phyloP scores from a whole-genome alignment of 2,888 invertebrate genomes.

The Diloba caeruleocephala region DNA sequence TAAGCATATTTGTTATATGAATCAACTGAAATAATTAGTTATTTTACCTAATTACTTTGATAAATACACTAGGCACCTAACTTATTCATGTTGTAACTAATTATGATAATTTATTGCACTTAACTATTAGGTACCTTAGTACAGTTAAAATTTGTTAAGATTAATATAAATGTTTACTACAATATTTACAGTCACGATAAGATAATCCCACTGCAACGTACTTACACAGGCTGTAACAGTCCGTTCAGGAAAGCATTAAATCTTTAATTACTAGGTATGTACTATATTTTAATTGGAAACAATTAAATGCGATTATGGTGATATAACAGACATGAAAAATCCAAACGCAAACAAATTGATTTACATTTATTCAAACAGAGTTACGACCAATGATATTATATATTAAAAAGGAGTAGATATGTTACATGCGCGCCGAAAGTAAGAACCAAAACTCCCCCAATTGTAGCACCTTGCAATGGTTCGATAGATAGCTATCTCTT shows the following conservation, averaged over 20 bases:
- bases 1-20: conserved; percentile 36
- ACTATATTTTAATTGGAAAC: conserved; percentile 24
- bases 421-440: too few species aligned
- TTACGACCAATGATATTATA: too few species aligned
- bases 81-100: conserved; percentile 41
- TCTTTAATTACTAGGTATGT: too few species aligned
- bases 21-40: conserved; percentile 42
- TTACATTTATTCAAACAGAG: too few species aligned
- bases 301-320: conserved; percentile 10
- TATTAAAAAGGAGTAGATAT: too few species aligned
- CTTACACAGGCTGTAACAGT: not conserved
- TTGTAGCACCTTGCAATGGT: too few species aligned
- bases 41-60: conserved; percentile 44
- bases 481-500: too few species aligned
- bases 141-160: conserved; percentile 11
- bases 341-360: too few species aligned
- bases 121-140: conserved; percentile 32
- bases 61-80: conserved; percentile 7
- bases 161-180: conserved; percentile 15
- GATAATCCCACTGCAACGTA: not conserved
- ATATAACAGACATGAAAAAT: too few species aligned
- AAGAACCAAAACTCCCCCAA: too few species aligned
- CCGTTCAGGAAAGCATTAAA: not conserved
- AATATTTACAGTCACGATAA: not conserved
- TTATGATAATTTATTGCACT: conserved; percentile 38